These are phyloP conservation scores for Epinephelus moara DNA, from an alignment of 2,113 vertebrate genomes.

Conservation along the genomic window DNA sequence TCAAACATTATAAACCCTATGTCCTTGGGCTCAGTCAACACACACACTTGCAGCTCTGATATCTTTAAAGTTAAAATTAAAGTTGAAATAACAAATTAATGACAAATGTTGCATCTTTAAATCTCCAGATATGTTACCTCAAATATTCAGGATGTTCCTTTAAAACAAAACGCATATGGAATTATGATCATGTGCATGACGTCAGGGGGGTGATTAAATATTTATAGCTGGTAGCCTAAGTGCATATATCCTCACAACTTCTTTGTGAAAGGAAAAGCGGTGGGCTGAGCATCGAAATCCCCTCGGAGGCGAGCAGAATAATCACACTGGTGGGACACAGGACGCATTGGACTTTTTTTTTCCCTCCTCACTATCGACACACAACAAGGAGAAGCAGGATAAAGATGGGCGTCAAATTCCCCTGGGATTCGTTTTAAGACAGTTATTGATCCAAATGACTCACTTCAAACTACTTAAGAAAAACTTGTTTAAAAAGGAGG, in stretches of 20 bases:
- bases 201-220: constrained; percentile 91
- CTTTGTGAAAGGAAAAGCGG: constrained; percentile 63
- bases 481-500: constrained; percentile 38
- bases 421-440: constrained; percentile 23
- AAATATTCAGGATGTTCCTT: constrained; percentile 61
- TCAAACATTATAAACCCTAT: not conserved
- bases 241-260: constrained; percentile 76
- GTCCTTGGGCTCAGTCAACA: not conserved
- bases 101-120: not conserved
- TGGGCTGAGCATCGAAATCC: constrained; percentile 48
- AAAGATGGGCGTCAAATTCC: constrained; percentile 12
- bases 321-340: constrained; percentile 21
- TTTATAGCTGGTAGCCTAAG: constrained; percentile 69
- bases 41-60: not conserved
- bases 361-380: not conserved
- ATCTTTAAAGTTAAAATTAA: too few species aligned
- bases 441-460: constrained; percentile 13
- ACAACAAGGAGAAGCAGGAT: constrained; percentile 10
- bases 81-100: too few species aligned
- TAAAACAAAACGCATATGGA: constrained; percentile 71
- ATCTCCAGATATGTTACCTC: not conserved
- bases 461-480: constrained; percentile 40
- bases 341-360: constrained; percentile 47
- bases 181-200: constrained; percentile 85
- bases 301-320: constrained; percentile 33